Conservation (phyloP, 2,888 invertebrate genomes). For the Nomada ruficornis region DNA sequence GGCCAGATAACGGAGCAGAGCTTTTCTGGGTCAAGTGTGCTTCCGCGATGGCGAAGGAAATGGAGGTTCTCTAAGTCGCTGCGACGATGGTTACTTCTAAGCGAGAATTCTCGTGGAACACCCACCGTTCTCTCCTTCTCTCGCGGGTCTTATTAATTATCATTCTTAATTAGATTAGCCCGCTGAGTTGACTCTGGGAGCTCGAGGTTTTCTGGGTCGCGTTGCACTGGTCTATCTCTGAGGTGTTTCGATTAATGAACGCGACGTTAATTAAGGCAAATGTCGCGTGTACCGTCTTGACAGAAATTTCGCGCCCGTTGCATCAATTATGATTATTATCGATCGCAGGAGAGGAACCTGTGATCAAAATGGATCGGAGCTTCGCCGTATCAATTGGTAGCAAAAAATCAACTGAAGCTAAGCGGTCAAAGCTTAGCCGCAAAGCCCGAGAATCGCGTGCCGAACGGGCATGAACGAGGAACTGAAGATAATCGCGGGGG, state of each 20-base stretch:
- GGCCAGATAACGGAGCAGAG: slow-evolving; percentile 42
- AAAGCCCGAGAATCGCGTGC: neutral
- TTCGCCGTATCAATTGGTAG: too few relatives aligned
- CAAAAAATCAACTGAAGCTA: too few relatives aligned
- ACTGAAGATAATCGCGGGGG: neutral
- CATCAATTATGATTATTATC: too few relatives aligned
- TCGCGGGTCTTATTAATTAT: slow-evolving; percentile 33
- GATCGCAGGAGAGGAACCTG: too few relatives aligned
- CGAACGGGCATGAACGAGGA: too few relatives aligned
- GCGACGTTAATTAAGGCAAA: neutral
- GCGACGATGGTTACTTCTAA: slow-evolving; percentile 15
- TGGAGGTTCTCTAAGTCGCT: slow-evolving; percentile 22
- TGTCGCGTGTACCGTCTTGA: too few relatives aligned
- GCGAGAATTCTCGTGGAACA: neutral
- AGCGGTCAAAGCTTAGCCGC: too few relatives aligned
- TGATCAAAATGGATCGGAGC: too few relatives aligned
- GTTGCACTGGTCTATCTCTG: neutral
- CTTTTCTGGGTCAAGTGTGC: slow-evolving; percentile 56
- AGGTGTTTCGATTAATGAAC: neutral
- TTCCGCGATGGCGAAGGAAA: slow-evolving; percentile 49
- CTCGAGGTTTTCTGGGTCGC: neutral
- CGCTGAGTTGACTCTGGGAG: neutral
- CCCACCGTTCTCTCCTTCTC: neutral
- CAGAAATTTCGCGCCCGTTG: too few relatives aligned
- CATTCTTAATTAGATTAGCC: slow-evolving; percentile 35